phyloP scores from a whole-genome alignment of 2,888 invertebrate species.

The Apocheima hispidaria region DNA sequence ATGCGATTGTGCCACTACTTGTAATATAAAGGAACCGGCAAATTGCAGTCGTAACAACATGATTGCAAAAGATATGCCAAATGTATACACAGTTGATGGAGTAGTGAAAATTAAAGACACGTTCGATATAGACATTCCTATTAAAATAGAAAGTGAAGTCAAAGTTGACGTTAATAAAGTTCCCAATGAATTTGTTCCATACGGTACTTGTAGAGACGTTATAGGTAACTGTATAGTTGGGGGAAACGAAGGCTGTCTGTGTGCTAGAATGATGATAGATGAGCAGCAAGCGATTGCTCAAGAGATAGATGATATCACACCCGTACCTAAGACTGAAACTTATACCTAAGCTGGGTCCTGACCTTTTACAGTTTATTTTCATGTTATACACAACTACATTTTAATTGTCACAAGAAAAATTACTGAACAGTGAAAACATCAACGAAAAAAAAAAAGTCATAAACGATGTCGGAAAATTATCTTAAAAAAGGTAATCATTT shows the following conservation, averaged over 20 bases:
- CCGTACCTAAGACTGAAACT: constrained; percentile 57
- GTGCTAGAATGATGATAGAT: constrained; percentile 74
- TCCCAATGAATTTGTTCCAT: constrained; percentile 52
- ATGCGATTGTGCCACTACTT: constrained; percentile 58
- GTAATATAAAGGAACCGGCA: constrained; percentile 37
- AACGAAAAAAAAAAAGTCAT: too few species aligned
- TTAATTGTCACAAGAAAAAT: too few species aligned
- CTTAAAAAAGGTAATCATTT: too few species aligned
- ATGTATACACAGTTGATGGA: constrained; percentile 65
- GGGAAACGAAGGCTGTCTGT: constrained; percentile 74
- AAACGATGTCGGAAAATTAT: too few species aligned
- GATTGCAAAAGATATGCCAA: constrained; percentile 43
- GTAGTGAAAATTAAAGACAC: constrained; percentile 70
- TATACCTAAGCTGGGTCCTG: too few species aligned
- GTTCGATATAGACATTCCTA: constrained; percentile 61
- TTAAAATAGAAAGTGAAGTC: constrained; percentile 20
- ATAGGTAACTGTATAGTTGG: constrained; percentile 78
- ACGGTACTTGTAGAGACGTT: constrained; percentile 73
- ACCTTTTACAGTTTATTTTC: too few species aligned
- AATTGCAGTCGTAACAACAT: constrained; percentile 20
- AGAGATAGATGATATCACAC: constrained; percentile 78
- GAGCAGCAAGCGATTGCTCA: constrained; percentile 68
- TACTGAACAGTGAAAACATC: too few species aligned
- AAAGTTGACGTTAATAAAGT: constrained; percentile 21
- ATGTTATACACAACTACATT: too few species aligned